Base-by-base conservation (phyloP, 2,888 invertebrate species). In the Heliconius sara region DNA sequence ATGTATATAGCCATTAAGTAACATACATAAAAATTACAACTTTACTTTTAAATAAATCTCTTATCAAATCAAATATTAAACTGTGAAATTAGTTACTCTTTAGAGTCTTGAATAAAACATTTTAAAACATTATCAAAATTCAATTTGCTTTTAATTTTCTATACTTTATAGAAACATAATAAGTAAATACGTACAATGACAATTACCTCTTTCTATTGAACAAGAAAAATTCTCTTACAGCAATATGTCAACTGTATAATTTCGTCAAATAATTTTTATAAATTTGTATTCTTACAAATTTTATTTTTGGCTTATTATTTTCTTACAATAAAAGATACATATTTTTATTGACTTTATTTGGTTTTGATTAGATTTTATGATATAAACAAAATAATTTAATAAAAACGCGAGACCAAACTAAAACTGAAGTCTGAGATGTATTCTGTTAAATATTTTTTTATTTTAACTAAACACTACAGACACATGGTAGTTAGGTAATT, bases 91-190 rank as follows among this genome's bases (percentile, higher is more conserved):
- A 77, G 65, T 66, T 66, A 27, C 60, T 30, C 47, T 34, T 39
- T 52, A 63, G 25, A 65, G 63, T 77, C 34, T 57, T 43, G 60
- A 68, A 63, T 43, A 71, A 67, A 39, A 78, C 72, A 30, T 34
- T 66, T 73, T 73, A 66, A 73, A 25, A 75, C 65, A 67, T 78
- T 63, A 76, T 76, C 75, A 47, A 63, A 60, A 77, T 68, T 79
- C 79, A 74, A 79, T 81, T 81, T 79, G 43, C 65, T 77, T 79
- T 79, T 71, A 71, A 81, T 81, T 81, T 81, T 77, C 81, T 81
- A 43, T 77, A 75, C 80, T 74, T 25, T 77, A 77, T 60, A 52
- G 52, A 66, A 52, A 76, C 79, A 80, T 57, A 68, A 63, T 60
- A 74, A 77, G 77, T 80, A 74, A 73, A 80, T 80, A 79, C 72